A percentile compares a stretch with the other conserved stretches of the same genome.
Evolutionary conservation across 2,888 invertebrate genomes (phyloP).

Genomic region (Ennomos erosarius): DNA sequence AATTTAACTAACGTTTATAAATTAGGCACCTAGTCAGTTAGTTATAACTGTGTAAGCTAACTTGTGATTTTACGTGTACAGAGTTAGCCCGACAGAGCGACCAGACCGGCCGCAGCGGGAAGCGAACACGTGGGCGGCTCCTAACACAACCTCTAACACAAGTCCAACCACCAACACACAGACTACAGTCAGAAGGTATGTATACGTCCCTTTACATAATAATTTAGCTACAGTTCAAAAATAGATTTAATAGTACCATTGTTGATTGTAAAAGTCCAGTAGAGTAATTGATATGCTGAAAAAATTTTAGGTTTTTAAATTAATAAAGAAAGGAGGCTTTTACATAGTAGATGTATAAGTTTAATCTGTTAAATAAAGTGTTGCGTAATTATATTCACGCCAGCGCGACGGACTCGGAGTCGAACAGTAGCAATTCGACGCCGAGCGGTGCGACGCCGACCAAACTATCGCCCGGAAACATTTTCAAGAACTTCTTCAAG

Average conservation of each 20-base stretch:
- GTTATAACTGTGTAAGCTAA: conserved; percentile 4
- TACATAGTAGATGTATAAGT: too few relatives aligned
- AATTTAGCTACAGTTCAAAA: too few relatives aligned
- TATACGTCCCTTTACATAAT: too few relatives aligned
- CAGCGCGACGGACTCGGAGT: conserved; percentile 76
- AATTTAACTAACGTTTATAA: too few relatives aligned
- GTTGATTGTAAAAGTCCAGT: too few relatives aligned
- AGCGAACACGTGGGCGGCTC: conserved; percentile 65
- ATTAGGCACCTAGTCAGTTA: too few relatives aligned
- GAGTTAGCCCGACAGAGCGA: conserved; percentile 64
- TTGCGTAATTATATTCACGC: conserved; percentile 25
- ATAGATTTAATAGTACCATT: too few relatives aligned
- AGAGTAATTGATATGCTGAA: too few relatives aligned
- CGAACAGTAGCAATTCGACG: conserved; percentile 77
- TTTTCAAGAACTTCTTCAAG: conserved; percentile 99
- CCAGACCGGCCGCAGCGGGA: conserved; percentile 68
- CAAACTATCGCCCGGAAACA: conserved; percentile 94
- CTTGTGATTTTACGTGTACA: conserved; percentile 34
- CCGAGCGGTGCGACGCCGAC: conserved; percentile 85
- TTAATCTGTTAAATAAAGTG: conserved; percentile 7
- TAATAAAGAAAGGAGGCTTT: too few relatives aligned
- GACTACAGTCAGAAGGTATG: conserved; percentile 71
- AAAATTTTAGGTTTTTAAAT: too few relatives aligned
- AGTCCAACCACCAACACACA: conserved; percentile 58
- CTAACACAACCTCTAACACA: conserved; percentile 53